phyloP scores from a whole-genome alignment of 2,888 invertebrate genomes.

The Cancer borealis region DNA sequence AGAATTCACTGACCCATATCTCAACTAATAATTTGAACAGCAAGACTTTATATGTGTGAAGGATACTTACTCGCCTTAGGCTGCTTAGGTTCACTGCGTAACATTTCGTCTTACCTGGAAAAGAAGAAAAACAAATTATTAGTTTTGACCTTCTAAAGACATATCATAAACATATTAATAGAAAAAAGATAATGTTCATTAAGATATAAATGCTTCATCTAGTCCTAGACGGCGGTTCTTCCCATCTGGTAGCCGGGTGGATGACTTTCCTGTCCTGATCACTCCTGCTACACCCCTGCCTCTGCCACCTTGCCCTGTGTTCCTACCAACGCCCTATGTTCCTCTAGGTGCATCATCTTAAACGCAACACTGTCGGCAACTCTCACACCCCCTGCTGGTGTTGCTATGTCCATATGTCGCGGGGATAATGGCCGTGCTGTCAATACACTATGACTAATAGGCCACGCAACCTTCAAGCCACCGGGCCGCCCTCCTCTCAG shows the following conservation, averaged over 20 bases:
- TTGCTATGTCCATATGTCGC: conserved; percentile 6
- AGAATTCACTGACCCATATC: background rate
- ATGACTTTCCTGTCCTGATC: background rate
- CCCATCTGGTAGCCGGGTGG: background rate
- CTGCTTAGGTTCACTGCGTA: background rate
- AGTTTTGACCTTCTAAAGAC: background rate
- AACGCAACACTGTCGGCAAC: background rate
- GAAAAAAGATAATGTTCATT: background rate
- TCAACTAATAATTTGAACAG: background rate
- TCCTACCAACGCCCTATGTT: background rate
- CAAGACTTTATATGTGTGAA: background rate
- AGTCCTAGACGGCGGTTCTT: background rate
- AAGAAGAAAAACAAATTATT: conserved; percentile 22
- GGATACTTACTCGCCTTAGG: background rate
- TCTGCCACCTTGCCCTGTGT: background rate
- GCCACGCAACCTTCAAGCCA: conserved; percentile 30
- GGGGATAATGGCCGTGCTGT: conserved; percentile 33
- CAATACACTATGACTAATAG: conserved; percentile 52
- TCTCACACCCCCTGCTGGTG: background rate
- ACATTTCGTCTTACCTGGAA: conserved; percentile 46
- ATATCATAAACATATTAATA: background rate
- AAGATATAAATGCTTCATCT: background rate
- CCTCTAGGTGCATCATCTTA: background rate
- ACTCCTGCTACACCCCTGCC: background rate
- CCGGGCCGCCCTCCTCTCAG: background rate